Evolutionary conservation across 1,140 invertebrate genomes (phyloP).

Genomic region (Intoshia linei): DNA sequence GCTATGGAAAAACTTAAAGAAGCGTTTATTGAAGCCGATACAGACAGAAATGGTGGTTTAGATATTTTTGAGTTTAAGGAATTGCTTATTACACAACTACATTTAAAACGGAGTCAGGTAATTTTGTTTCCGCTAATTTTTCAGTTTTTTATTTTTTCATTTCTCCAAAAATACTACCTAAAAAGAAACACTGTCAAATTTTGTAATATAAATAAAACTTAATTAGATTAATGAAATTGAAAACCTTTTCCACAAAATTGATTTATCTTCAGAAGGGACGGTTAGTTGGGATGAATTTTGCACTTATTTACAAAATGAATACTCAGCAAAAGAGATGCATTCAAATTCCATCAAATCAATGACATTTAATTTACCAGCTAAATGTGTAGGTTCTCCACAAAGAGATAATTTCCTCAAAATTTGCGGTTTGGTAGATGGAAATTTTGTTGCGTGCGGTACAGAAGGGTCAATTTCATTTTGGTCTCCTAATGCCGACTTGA

Average conservation of each 20-base stretch:
- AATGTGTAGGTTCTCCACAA: slow-evolving; percentile 14
- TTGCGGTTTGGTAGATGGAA: slow-evolving; percentile 14
- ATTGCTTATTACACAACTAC: slow-evolving; percentile 13
- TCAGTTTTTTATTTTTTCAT: background rate
- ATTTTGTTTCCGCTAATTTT: background rate
- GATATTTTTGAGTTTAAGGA: slow-evolving; percentile 17
- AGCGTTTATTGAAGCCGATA: slow-evolving; percentile 15
- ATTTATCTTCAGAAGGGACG: slow-evolving; percentile 17
- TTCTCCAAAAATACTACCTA: background rate
- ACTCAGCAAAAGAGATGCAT: slow-evolving; percentile 21
- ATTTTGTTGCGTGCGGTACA: slow-evolving; percentile 18
- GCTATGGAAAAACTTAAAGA: slow-evolving; percentile 16
- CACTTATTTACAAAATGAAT: slow-evolving; percentile 23
- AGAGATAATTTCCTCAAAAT: slow-evolving; percentile 15
- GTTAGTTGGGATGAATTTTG: slow-evolving; percentile 24
- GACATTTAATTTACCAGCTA: slow-evolving; percentile 18
- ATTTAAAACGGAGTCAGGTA: slow-evolving; percentile 12
- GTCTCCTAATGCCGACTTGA: slow-evolving; percentile 13
- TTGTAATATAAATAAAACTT: too few relatives aligned
- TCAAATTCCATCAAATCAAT: too few relatives aligned
- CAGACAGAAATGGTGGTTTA: slow-evolving; percentile 13
- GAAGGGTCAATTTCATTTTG: slow-evolving; percentile 21
- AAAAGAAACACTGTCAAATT: too few relatives aligned
- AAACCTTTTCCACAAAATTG: slow-evolving; percentile 21
- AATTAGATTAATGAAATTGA: slow-evolving; percentile 17